phyloP scores from a whole-genome alignment of 2,797 vertebrate genomes.

The Lutjanus argentimaculatus region DNA sequence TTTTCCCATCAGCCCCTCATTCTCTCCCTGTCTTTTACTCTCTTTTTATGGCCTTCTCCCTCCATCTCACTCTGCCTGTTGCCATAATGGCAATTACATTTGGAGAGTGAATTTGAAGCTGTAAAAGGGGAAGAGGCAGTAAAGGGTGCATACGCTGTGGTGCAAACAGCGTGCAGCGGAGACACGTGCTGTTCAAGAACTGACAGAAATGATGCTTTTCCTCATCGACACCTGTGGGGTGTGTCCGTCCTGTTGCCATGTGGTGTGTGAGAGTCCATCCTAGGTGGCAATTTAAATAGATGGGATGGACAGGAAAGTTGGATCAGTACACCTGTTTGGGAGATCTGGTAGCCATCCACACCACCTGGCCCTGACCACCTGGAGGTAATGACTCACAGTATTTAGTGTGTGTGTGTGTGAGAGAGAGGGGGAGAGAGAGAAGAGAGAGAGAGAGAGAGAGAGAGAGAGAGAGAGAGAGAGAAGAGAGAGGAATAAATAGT shows the following conservation, averaged over 20 bases:
- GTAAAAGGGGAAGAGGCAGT: not conserved
- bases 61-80: not conserved
- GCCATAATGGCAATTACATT: slow-evolving; percentile 17
- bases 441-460: too few relatives aligned
- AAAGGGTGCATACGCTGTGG: not conserved
- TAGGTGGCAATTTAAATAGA: slow-evolving; percentile 45
- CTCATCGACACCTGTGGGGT: not conserved
- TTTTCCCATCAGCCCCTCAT: slow-evolving; percentile 36
- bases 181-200: slow-evolving; percentile 2
- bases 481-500: not conserved
- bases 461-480: too few relatives aligned
- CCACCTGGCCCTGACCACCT: slow-evolving; percentile 68
- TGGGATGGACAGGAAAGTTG: slow-evolving; percentile 38
- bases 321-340: slow-evolving; percentile 44
- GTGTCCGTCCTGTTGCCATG: slow-evolving; percentile 15
- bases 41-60: slow-evolving; percentile 18
- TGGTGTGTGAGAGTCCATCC: slow-evolving; percentile 12
- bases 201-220: slow-evolving; percentile 2
- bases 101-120: slow-evolving; percentile 30
- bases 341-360: slow-evolving; percentile 40
- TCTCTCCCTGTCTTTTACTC: slow-evolving; percentile 24
- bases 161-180: slow-evolving; percentile 5
- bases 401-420: slow-evolving; percentile 26
- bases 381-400: slow-evolving; percentile 68
- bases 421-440: too few relatives aligned